These are phyloP conservation scores for Pteria penguin DNA, from an alignment of 2,888 invertebrate genomes.

Conservation along the genomic window DNA sequence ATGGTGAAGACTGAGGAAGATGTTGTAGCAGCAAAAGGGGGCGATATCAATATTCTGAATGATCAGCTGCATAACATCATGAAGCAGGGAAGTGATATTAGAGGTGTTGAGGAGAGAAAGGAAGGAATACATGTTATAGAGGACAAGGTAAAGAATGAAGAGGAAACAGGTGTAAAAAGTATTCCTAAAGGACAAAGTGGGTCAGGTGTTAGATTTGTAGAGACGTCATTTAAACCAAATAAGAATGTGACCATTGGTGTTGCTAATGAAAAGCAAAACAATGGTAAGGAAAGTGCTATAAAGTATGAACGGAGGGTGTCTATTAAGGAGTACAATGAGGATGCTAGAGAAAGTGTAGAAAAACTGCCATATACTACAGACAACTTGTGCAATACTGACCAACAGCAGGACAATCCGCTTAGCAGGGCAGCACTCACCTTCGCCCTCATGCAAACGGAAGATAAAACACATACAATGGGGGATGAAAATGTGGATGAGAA, in stretches of 20 bases:
- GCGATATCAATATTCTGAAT: constrained; percentile 55
- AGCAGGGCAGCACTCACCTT: constrained; percentile 71
- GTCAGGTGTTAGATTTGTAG: constrained; percentile 9
- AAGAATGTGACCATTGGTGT: not conserved
- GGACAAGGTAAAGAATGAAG: not conserved
- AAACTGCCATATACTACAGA: constrained; percentile 3
- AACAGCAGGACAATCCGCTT: constrained; percentile 57
- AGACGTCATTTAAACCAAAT: not conserved
- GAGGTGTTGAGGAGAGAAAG: constrained; percentile 9
- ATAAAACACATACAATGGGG: constrained; percentile 70
- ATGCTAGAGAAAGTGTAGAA: constrained; percentile 7
- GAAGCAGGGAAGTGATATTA: constrained; percentile 40
- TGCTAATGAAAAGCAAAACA: not conserved
- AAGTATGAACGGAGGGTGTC: constrained; percentile 23
- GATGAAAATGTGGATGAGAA: constrained; percentile 77
- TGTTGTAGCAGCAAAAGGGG: constrained; percentile 10
- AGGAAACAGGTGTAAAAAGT: not conserved
- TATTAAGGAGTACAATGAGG: constrained; percentile 4
- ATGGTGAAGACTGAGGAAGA: constrained; percentile 49
- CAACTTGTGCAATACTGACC: constrained; percentile 59
- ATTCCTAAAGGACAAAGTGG: not conserved
- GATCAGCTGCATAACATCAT: constrained; percentile 62
- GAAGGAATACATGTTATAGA: not conserved
- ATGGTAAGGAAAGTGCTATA: constrained; percentile 6
- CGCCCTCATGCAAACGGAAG: constrained; percentile 72